Evolutionary conservation across 2,797 vertebrate genomes (phyloP), one percentile per base, ranked within the genome.

Genomic region (Smutsia temminckii): DNA sequence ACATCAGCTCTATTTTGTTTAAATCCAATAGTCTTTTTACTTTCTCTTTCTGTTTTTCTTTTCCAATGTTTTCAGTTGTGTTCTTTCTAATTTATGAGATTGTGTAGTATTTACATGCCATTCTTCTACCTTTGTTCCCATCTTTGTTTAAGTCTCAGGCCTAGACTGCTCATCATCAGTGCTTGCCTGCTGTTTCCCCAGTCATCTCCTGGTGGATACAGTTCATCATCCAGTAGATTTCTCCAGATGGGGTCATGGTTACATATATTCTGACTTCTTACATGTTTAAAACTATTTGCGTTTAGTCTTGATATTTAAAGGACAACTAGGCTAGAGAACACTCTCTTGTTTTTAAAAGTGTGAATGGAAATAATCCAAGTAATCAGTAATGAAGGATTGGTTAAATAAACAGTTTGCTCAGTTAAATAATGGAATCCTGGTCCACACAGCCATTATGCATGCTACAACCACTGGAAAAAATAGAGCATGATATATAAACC

Each of bases 311-410:
- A 66, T 63, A 75, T 63, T 64, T 93, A 74, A 94, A 77, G 37
- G 29, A 68, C 14, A 83, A 8, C 17, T 32, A 16, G 16, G 46
- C 7, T 93, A 93, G 64, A 91, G 37, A 89, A 75, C 21, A 71
- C 32, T 79, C 23, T 2, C 80, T 64, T 64, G 57, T 61, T 92
- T 89, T 80, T 46, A 64, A 96, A 96, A 91, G 25, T 85, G 25
- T 13, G 6, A 64, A 34, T 49, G 29, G n/a, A 93, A 96, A 85
- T 53, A 92, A 75, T 81, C 20, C 51, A 93, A 75, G 29, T 53
- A 91, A 71, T 37, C 57, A 69, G 53, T 29, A 93, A 69, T 53
- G 27, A 78, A 51, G 37, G 13, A 66, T 37, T 46, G 8, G 18
- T 55, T 77, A 66, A 85, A 72, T 49, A 85, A 93, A 78, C 64